phyloP scores from a whole-genome alignment of 2,888 invertebrate genomes.

The Xestoiulus laeticollis region DNA sequence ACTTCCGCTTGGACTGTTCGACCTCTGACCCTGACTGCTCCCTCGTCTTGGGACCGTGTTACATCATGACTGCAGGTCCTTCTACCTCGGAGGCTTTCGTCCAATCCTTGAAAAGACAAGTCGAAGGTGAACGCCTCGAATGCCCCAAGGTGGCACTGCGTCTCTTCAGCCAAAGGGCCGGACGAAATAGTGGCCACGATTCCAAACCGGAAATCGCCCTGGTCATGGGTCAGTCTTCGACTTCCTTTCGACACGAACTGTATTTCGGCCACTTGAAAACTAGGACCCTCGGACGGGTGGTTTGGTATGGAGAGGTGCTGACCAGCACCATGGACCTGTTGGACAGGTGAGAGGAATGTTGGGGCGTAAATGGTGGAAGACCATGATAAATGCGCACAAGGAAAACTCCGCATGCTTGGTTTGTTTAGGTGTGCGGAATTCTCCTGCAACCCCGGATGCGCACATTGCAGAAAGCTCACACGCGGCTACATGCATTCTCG shows the following conservation, averaged over 20 bases:
- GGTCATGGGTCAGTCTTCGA: neutral
- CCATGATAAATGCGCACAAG: too few species aligned
- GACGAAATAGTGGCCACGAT: neutral
- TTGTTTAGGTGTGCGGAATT: too few species aligned
- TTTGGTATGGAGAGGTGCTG: slow-evolving; percentile 83
- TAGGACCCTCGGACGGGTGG: slow-evolving; percentile 77
- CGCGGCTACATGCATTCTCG: too few species aligned
- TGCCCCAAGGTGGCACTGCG: neutral
- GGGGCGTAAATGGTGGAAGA: too few species aligned
- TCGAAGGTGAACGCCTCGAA: neutral
- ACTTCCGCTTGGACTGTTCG: neutral
- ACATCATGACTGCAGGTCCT: neutral
- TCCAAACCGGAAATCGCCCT: neutral
- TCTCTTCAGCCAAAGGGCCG: neutral
- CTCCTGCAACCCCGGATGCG: too few species aligned
- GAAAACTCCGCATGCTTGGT: too few species aligned
- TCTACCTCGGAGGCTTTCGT: neutral
- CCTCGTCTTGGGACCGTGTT: neutral
- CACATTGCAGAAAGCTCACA: too few species aligned
- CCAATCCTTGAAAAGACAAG: neutral
- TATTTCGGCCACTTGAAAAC: slow-evolving; percentile 71
- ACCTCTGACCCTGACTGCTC: neutral
- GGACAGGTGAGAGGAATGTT: neutral
- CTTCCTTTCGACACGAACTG: neutral
- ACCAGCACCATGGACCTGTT: slow-evolving; percentile 77